Percentiles rank a stretch among this genome's conserved stretches.
Evolutionary conservation across 2,113 vertebrate genomes (phyloP).

Genomic region (Cheilinus undulatus): DNA sequence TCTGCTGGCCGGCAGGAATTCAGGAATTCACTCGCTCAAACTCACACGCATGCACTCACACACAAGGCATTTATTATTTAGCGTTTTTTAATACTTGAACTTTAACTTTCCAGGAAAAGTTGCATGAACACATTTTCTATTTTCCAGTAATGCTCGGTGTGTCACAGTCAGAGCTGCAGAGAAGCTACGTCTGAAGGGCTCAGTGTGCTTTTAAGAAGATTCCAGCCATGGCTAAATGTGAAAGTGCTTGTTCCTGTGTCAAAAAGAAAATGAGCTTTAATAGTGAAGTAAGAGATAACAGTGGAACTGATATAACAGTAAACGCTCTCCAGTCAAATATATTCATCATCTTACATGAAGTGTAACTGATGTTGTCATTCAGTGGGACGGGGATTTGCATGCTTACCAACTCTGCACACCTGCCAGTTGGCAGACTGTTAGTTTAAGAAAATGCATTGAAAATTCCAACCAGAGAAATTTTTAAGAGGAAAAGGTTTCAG

Average conservation of each 20-base stretch:
- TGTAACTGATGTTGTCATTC: no score
- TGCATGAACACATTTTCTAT: conserved; percentile 30
- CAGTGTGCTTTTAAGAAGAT: conserved; percentile 2
- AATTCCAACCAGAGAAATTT: no score
- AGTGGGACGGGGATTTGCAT: no score
- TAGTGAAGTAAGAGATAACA: neutral
- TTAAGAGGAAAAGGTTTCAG: no score
- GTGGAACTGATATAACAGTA: neutral
- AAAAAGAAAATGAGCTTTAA: neutral
- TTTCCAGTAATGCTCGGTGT: conserved; percentile 5
- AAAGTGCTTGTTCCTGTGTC: neutral
- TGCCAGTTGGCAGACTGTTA: no score
- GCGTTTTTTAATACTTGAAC: conserved; percentile 32
- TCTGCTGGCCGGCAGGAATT: conserved; percentile 60
- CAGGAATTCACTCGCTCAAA: conserved; percentile 40
- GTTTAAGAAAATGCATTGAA: no score
- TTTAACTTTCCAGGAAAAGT: conserved; percentile 46
- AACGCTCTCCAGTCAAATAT: neutral
- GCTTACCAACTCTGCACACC: no score
- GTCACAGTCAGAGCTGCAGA: conserved; percentile 1
- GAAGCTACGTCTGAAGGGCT: neutral
- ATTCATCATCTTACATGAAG: no score
- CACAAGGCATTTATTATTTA: conserved; percentile 50
- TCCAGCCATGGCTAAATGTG: neutral
- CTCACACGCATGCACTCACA: conserved; percentile 36